Percentiles rank a stretch among this genome's conserved stretches.
Evolutionary conservation across 2,113 vertebrate genomes (phyloP).

Genomic region (crab-eating macaque (Macaca fascicularis)): T2T-MFA8v1.1 NC_088381.1:23132001-23132500

Average conservation of each 20-base stretch:
- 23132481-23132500: not conserved
- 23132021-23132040: not conserved
- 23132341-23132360: not conserved
- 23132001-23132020: not conserved
- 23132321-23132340: not conserved
- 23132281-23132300: not conserved
- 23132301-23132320: constrained; percentile 13
- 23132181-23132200: not conserved
- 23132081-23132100: not conserved
- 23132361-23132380: not conserved
- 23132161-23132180: not conserved
- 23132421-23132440: not conserved
- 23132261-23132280: constrained; percentile 28
- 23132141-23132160: constrained; percentile 19
- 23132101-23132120: not conserved
- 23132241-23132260: constrained; percentile 26
- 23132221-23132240: constrained; percentile 22
- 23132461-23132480: not conserved
- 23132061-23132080: not conserved
- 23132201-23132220: constrained; percentile 10
- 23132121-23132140: constrained; percentile 23
- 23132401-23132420: not conserved
- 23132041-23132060: not conserved
- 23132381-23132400: not conserved
- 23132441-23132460: not conserved